Percentiles rank a stretch among this genome's conserved stretches.
phyloP scores from a whole-genome alignment of 2,888 invertebrate genomes.

The Drosophila maculinotata region DNA sequence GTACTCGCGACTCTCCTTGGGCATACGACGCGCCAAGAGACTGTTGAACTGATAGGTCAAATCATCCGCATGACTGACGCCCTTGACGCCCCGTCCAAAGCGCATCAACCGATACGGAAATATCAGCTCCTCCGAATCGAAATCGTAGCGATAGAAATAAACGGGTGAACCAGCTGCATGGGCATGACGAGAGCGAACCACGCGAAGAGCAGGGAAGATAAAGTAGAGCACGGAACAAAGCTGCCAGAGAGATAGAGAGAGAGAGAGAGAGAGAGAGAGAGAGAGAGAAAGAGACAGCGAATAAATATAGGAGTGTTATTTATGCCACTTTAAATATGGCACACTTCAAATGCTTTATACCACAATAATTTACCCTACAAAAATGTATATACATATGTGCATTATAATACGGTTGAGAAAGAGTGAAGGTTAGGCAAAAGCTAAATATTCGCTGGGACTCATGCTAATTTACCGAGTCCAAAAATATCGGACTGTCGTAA shows the following conservation, averaged over 20 bases:
- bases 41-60: conserved; percentile 81
- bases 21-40: conserved; percentile 64
- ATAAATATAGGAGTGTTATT: neutral
- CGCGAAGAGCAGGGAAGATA: conserved; percentile 72
- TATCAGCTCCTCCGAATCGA: conserved; percentile 82
- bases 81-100: conserved; percentile 80
- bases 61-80: conserved; percentile 84
- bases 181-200: conserved; percentile 76
- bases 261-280: too few relatives aligned
- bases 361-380: too few relatives aligned
- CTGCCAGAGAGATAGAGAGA: conserved; percentile 53
- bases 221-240: conserved; percentile 70
- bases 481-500: too few relatives aligned
- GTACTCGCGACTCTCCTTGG: conserved; percentile 79
- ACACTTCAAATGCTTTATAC: neutral
- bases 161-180: conserved; percentile 79
- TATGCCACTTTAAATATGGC: neutral
- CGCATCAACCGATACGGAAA: conserved; percentile 80
- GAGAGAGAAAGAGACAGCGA: too few relatives aligned
- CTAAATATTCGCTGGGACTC: too few relatives aligned
- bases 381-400: too few relatives aligned
- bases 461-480: too few relatives aligned
- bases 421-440: too few relatives aligned
- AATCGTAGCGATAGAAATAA: conserved; percentile 83
- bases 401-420: too few relatives aligned